phyloP scores from a whole-genome alignment of 2,797 vertebrate genomes.

The Takifugu ocellatus region DNA sequence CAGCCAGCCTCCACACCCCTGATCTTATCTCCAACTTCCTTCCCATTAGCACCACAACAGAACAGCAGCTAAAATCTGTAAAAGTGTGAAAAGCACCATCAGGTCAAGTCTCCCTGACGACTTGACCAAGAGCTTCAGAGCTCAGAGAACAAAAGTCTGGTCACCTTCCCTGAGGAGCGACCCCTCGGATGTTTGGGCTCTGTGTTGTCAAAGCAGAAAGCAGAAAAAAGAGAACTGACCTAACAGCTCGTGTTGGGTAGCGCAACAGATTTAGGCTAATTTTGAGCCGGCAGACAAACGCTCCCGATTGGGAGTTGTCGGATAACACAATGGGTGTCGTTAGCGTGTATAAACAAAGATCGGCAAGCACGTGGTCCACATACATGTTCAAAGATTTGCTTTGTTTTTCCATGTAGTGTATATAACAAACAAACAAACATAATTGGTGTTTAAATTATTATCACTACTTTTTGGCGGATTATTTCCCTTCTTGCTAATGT shows the following conservation, averaged over 20 bases:
- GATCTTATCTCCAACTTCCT: conserved; percentile 51
- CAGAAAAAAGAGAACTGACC: conserved; percentile 20
- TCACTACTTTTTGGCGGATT: too few relatives aligned
- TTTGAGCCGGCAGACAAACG: too few relatives aligned
- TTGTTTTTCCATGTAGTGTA: too few relatives aligned
- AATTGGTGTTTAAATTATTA: too few relatives aligned
- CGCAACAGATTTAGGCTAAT: neutral
- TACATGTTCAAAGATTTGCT: too few relatives aligned
- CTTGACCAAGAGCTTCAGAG: conserved; percentile 35
- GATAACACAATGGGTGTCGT: too few relatives aligned
- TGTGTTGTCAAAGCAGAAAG: conserved; percentile 38
- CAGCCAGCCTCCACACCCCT: conserved; percentile 56
- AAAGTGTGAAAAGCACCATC: too few relatives aligned
- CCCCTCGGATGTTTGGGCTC: conserved; percentile 45
- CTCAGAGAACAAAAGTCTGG: conserved; percentile 36
- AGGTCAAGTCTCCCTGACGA: conserved; percentile 1
- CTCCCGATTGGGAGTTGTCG: too few relatives aligned
- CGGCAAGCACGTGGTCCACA: too few relatives aligned
- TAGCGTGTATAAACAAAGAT: too few relatives aligned
- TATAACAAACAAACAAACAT: too few relatives aligned
- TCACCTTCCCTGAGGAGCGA: conserved; percentile 27
- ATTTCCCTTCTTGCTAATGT: too few relatives aligned
- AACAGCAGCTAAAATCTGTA: neutral
- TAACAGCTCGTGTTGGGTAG: conserved; percentile 22
- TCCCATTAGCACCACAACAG: conserved; percentile 22